These are phyloP conservation scores for Platyscapa corneri DNA, from an alignment of 1,140 invertebrate species.

Conservation along the genomic window DNA sequence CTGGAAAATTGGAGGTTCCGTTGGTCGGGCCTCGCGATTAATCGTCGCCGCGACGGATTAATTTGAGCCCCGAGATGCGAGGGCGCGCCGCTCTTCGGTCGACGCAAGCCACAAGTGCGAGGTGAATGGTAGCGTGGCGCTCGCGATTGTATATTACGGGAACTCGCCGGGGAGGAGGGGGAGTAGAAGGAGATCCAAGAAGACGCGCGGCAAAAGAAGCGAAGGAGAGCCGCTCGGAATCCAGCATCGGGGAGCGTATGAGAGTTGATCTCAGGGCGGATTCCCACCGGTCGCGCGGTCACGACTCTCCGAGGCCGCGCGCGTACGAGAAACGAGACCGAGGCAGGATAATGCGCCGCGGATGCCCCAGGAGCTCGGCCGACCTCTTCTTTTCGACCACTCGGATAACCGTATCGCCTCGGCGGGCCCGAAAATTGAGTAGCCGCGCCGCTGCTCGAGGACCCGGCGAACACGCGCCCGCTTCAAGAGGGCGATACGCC, in stretches of 20 bases:
- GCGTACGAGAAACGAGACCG: background rate
- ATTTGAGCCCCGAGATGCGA: background rate
- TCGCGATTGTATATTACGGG: background rate
- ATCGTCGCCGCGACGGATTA: background rate
- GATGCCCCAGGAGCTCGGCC: background rate
- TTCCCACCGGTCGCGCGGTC: constrained; percentile 72
- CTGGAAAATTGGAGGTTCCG: background rate
- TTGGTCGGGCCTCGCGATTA: background rate
- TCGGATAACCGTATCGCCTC: too few species aligned
- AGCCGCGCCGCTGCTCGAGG: too few species aligned
- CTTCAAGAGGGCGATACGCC: too few species aligned
- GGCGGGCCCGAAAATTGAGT: background rate
- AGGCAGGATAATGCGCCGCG: background rate
- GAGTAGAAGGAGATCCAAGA: background rate
- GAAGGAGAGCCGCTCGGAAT: constrained; percentile 33
- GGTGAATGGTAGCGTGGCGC: background rate
- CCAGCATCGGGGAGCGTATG: constrained; percentile 64
- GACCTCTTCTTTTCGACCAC: background rate
- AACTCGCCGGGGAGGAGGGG: background rate
- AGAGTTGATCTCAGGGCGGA: constrained; percentile 73
- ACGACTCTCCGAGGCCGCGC: constrained; percentile 61
- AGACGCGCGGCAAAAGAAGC: constrained; percentile 12
- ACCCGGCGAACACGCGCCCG: too few species aligned
- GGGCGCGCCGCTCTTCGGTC: too few species aligned
- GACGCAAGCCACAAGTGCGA: background rate